phyloP scores from a whole-genome alignment of 1,140 invertebrate genomes.

The Hycleus phaleratus region DNA sequence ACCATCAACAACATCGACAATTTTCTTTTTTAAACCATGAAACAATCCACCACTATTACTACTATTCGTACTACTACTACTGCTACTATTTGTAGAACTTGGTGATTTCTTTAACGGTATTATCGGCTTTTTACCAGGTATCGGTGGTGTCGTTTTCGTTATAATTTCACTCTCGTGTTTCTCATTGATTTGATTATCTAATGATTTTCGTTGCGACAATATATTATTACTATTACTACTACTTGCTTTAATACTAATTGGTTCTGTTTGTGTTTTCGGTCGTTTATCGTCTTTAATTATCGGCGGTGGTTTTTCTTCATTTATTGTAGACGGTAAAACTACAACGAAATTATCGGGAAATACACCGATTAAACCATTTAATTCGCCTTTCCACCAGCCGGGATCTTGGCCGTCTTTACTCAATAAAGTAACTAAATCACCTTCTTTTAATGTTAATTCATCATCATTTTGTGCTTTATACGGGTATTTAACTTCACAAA shows the following conservation, averaged over 20 bases:
- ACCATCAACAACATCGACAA: constrained; percentile 41
- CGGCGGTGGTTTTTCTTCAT: constrained; percentile 3
- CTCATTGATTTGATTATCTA: constrained; percentile 40
- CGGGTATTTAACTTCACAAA: constrained; percentile 79
- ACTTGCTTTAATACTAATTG: constrained; percentile 26
- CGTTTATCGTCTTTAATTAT: constrained; percentile 15
- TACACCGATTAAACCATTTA: constrained; percentile 79
- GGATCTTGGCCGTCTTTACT: constrained; percentile 84
- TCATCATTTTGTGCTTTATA: constrained; percentile 91
- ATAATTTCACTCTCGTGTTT: constrained; percentile 25
- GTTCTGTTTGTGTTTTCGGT: constrained; percentile 6
- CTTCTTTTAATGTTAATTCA: constrained; percentile 82
- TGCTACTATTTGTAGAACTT: constrained; percentile 46
- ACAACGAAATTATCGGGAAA: constrained; percentile 97
- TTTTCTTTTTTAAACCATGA: constrained; percentile 52
- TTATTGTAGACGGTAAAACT: constrained; percentile 33
- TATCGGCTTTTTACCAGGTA: constrained; percentile 50
- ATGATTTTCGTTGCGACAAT: constrained; percentile 45
- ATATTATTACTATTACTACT: constrained; percentile 29
- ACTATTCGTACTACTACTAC: constrained; percentile 44
- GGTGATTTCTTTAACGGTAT: constrained; percentile 57
- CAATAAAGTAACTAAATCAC: constrained; percentile 82
- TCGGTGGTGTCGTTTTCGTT: constrained; percentile 34
- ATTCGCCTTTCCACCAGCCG: constrained; percentile 95
- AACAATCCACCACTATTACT: constrained; percentile 46